Conservation (phyloP, 2,113 vertebrate species). For the Podocnemis expansa region DNA sequence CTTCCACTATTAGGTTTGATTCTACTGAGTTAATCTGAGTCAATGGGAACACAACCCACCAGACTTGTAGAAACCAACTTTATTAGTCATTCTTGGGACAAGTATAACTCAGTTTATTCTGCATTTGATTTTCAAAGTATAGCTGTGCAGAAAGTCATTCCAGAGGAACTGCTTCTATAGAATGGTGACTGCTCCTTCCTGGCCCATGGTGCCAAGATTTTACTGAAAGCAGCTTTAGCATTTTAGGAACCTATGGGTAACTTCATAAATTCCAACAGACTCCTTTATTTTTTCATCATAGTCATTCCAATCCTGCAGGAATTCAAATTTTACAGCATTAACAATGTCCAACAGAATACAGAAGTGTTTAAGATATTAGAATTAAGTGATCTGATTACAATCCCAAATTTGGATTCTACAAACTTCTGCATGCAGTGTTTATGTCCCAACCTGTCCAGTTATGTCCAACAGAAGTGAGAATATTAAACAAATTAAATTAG, state of each 20-base stretch:
- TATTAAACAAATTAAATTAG: not conserved
- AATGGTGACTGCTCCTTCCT: not conserved
- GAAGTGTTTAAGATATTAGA: not conserved
- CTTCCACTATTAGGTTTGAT: not conserved
- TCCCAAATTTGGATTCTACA: not conserved
- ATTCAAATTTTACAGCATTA: slow-evolving; percentile 55
- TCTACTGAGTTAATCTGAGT: not conserved
- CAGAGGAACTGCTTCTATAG: not conserved
- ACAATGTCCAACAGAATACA: not conserved
- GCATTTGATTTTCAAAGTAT: not conserved
- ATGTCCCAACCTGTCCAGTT: not conserved
- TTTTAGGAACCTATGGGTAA: slow-evolving; percentile 93
- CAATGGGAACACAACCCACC: not conserved
- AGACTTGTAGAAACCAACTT: slow-evolving; percentile 25
- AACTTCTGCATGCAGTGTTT: not conserved
- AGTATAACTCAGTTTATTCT: not conserved
- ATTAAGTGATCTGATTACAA: not conserved
- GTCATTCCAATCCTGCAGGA: slow-evolving; percentile 94
- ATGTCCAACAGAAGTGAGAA: not conserved
- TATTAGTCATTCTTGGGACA: slow-evolving; percentile 28
- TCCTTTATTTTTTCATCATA: slow-evolving; percentile 93
- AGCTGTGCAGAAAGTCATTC: not conserved
- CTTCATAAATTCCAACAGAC: slow-evolving; percentile 97
- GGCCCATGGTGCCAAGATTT: not conserved
- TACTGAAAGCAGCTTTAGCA: slow-evolving; percentile 74